Percentiles rank a stretch among this genome's conserved stretches.
These are phyloP conservation scores for Julus scandinavius DNA, from an alignment of 2,888 invertebrate species.

Conservation along the genomic window DNA sequence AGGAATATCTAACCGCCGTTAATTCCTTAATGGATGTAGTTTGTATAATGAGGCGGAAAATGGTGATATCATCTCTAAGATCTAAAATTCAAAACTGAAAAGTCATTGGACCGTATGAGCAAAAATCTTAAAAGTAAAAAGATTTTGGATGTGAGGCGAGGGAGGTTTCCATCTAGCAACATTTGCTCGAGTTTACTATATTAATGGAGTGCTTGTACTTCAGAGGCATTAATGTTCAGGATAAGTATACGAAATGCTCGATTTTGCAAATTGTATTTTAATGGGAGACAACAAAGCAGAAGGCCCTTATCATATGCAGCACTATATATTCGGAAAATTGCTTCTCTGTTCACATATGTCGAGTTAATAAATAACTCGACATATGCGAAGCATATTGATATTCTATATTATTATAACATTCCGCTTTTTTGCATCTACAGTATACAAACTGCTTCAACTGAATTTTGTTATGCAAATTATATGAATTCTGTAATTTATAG, in stretches of 20 bases:
- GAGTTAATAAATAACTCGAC: background rate
- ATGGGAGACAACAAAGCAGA: too few species aligned
- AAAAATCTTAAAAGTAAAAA: background rate
- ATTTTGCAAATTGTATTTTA: conserved; percentile 10
- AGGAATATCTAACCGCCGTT: conserved; percentile 37
- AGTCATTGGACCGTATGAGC: conserved; percentile 40
- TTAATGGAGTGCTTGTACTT: background rate
- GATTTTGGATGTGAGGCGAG: background rate
- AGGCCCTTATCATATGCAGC: background rate
- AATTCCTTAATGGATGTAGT: conserved; percentile 43
- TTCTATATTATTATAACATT: background rate
- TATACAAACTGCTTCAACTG: background rate
- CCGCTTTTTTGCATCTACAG: background rate
- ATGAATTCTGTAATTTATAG: too few species aligned
- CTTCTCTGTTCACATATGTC: too few species aligned
- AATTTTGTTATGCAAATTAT: background rate
- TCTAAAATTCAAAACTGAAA: conserved; percentile 18
- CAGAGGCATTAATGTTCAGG: background rate
- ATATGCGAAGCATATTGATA: background rate
- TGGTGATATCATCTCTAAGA: conserved; percentile 28
- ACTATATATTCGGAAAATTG: too few species aligned
- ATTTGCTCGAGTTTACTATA: too few species aligned
- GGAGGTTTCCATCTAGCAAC: background rate
- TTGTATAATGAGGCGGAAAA: conserved; percentile 36
- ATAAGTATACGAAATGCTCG: background rate